Conservation (phyloP, 1,140 invertebrate species). For the Zaprionus tsacasi region DNA sequence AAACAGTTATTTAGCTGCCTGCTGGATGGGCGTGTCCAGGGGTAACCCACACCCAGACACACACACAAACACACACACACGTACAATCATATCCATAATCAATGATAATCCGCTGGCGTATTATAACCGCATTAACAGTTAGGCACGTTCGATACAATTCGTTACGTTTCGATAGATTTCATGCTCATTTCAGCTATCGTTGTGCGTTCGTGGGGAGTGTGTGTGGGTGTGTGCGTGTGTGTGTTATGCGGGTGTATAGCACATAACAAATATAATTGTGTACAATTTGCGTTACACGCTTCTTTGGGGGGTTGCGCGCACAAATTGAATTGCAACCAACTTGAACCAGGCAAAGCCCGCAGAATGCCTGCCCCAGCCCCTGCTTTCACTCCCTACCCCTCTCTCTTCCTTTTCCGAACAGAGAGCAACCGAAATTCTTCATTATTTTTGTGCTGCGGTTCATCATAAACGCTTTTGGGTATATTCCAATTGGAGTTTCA, state of each 20-base stretch:
- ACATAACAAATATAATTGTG: slow-evolving; percentile 71
- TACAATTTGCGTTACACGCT: slow-evolving; percentile 65
- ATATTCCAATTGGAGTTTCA: slow-evolving; percentile 5
- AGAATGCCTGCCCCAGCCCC: not conserved
- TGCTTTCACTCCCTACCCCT: too few relatives aligned
- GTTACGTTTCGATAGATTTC: slow-evolving; percentile 79
- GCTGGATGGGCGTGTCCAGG: slow-evolving; percentile 45
- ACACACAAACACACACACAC: slow-evolving; percentile 3
- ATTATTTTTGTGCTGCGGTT: slow-evolving; percentile 70
- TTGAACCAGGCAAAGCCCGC: slow-evolving; percentile 16
- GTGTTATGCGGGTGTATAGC: slow-evolving; percentile 32
- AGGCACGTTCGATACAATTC: slow-evolving; percentile 80
- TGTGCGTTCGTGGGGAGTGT: not conserved
- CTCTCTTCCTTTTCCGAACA: not conserved
- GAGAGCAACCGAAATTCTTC: slow-evolving; percentile 59
- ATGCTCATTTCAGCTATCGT: slow-evolving; percentile 67
- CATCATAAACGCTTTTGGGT: slow-evolving; percentile 39
- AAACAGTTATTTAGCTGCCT: slow-evolving; percentile 60
- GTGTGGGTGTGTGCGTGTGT: slow-evolving; percentile 1
- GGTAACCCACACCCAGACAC: slow-evolving; percentile 16
- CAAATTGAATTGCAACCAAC: slow-evolving; percentile 73
- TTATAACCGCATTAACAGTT: slow-evolving; percentile 83
- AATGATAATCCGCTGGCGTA: slow-evolving; percentile 81
- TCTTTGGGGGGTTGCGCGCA: slow-evolving; percentile 18
- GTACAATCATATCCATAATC: slow-evolving; percentile 66